Evolutionary conservation across 2,797 vertebrate genomes (phyloP).

Genomic region (Alca torda): DNA sequence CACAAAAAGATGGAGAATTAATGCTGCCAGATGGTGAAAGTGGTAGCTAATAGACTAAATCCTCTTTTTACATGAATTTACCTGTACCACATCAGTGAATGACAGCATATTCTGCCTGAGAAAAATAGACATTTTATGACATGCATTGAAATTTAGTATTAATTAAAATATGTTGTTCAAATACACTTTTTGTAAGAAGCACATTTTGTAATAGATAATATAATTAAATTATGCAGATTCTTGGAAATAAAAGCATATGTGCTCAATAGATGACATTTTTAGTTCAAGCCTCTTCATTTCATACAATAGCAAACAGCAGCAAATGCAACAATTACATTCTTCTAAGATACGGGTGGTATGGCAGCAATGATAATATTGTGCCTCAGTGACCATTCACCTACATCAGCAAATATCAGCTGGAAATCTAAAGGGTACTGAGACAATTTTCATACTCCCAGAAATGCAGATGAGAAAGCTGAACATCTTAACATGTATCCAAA

Average conservation of each 20-base stretch:
- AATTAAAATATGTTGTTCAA: constrained; percentile 29
- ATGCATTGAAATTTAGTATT: background rate
- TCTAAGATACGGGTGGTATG: background rate
- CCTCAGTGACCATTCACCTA: background rate
- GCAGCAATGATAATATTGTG: background rate
- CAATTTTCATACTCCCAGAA: background rate
- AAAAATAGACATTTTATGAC: background rate
- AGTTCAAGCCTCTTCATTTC: background rate
- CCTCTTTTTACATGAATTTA: background rate
- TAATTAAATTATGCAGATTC: background rate
- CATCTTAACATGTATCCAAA: constrained; percentile 14
- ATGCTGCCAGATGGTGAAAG: background rate
- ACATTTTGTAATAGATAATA: constrained; percentile 14
- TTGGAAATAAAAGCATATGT: constrained; percentile 26
- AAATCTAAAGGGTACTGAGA: background rate
- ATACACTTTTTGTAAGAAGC: background rate
- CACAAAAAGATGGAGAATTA: background rate
- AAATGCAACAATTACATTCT: background rate
- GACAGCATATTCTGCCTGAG: background rate
- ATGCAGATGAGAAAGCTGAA: constrained; percentile 33
- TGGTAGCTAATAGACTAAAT: background rate
- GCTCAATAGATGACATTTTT: constrained; percentile 30
- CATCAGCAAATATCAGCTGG: background rate
- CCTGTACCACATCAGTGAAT: background rate
- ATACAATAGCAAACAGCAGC: background rate